Evolutionary conservation across 2,113 vertebrate species (phyloP), one percentile per base, ranked within the genome.

Genomic region (Himantopus leucocephalus): DNA sequence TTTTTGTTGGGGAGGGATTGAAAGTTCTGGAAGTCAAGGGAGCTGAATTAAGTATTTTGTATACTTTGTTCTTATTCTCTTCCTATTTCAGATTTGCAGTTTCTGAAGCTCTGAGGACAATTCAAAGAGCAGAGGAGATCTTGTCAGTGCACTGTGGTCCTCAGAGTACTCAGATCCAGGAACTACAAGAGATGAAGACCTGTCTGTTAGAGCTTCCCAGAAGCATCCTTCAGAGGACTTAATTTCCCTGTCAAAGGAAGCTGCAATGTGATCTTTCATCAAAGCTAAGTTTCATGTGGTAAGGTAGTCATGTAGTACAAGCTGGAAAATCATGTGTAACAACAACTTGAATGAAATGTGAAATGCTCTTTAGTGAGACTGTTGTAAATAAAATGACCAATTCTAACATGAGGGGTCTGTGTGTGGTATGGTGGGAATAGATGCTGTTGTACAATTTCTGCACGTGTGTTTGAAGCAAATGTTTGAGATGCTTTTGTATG

Each of bases 131-230:
- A 84, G 98, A 98, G 41, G 74, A 72, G 43, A 97, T 99, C 83
- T 97, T 99, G 52, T 94, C 95, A 59, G 96, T 99, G 45, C 99
- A 99, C 95, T 98, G 91, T 80, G 99, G 98, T 79, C 97, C 98
- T 48, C 87, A 89, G 60, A 98, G 96, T 59, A 76, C 96, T 16
- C 98, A 99, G 91, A 89, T 99, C 68, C 98, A 97, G 88, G 99
- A 99, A 91, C 98, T 99, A 73, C 97, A 95, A 67, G 98, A 98
- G 86, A 99, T 99, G 99, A 99, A 98, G 95, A 93, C 98, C 87
- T 99, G 98, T 93, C 98, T 99, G 20, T 79, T 88, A 95, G 96
- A 97, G 66, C 91, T 96, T 76, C 96, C 94, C 9, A 87, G 81
- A 92, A 95, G 72, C 64, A 55, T 90, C 73, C 78, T 85, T 87